Base-by-base conservation (phyloP, 2,888 invertebrate species). In the Nemotelus nigrinus region DNA sequence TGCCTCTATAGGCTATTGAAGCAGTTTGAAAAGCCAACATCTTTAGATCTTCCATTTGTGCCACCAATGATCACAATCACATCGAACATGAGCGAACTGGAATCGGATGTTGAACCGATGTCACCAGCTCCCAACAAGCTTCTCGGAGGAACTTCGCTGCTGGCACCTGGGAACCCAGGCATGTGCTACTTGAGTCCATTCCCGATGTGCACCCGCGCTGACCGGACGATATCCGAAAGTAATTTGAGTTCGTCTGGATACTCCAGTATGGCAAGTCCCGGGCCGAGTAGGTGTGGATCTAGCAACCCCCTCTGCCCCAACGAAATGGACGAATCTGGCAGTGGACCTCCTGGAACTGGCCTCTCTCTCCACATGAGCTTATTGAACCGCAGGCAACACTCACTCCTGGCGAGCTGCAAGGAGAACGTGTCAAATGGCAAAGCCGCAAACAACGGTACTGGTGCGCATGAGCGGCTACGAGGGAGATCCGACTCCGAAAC, bases 211-310 rank as follows among this genome's bases (percentile, higher is more conserved):
- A 90, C 90, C 1, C 88, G 93, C 80, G 91, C 91, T 10, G 93
- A 93, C 83, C 89, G 94, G 81, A 93, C 93, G 2, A 93, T 93
- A 10, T 94, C 94, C 0, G 94, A 95, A 87, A 94, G 94, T 2
- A 95, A 95, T 85, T 88, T 95, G 58, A 94, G 94, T 80, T 94
- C 94, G 6, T 94, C 94, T 0, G 95, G 95, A 6, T 95, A 95
- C 85, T 94, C 94, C 80, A 94, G 94, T 2, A 94, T 94, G 93
- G 94, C 94, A 0, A 94, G 93, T 86, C 94, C 94, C 0, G 94
- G 94, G 0, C 93, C 94, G 3, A 94, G 94, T 0, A 88, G 94
- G 79, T 94, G 94, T 84, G 93, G 94, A 4, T 94, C 94, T 0
- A 94, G 92, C 83, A 94, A 94, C 85, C 94, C 94, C 0, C 85